Percentiles rank a stretch among this genome's conserved stretches.
phyloP scores from a whole-genome alignment of 2,888 invertebrate genomes.

The Thymelicus sylvestris region DNA sequence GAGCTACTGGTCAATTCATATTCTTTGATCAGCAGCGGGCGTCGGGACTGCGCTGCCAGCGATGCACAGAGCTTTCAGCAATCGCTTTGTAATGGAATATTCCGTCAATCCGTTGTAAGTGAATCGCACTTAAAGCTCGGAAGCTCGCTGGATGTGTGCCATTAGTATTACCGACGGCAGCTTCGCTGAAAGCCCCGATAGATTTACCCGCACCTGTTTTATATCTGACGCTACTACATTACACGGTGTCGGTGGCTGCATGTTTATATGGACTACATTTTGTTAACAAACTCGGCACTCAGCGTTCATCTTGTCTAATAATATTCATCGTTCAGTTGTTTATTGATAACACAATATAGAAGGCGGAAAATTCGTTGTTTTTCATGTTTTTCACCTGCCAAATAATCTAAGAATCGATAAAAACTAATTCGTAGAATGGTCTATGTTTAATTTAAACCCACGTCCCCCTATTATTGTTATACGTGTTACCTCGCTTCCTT shows the following conservation, averaged over 20 bases:
- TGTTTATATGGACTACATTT: background rate
- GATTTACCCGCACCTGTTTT: background rate
- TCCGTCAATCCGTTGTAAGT: conserved; percentile 21
- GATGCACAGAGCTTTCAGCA: conserved; percentile 17
- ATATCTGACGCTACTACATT: background rate
- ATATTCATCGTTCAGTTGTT: too few species aligned
- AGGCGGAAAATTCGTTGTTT: too few species aligned
- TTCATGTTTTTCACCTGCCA: too few species aligned
- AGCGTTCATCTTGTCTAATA: too few species aligned
- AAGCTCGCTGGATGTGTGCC: conserved; percentile 10
- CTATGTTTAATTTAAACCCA: too few species aligned
- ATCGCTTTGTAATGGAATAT: conserved; percentile 26
- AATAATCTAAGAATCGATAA: too few species aligned
- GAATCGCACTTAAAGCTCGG: conserved; percentile 6
- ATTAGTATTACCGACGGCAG: conserved; percentile 2
- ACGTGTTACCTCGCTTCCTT: too few species aligned
- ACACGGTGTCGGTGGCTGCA: background rate
- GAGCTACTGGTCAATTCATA: background rate
- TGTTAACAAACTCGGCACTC: background rate
- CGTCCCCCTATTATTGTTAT: too few species aligned
- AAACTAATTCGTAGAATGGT: too few species aligned
- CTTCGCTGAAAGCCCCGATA: conserved; percentile 1
- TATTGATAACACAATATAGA: too few species aligned
- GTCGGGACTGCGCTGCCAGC: background rate
- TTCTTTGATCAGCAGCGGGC: background rate